These are phyloP conservation scores for Muraenolepis orangiensis DNA, from an alignment of 2,797 vertebrate species.

Conservation along the genomic window DNA sequence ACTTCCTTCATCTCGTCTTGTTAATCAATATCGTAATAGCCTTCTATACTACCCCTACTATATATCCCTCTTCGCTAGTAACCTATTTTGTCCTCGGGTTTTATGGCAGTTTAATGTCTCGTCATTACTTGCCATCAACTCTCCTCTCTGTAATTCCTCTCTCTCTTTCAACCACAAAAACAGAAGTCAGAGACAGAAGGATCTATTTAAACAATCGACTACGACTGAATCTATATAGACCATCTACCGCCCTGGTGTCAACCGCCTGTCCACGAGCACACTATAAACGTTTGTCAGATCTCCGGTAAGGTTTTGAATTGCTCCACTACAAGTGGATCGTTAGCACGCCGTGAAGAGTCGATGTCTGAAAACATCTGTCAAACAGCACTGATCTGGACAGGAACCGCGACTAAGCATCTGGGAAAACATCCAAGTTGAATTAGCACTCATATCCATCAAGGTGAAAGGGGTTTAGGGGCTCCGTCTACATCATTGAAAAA, in stretches of 20 bases:
- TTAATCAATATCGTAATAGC: neutral
- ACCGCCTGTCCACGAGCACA: neutral
- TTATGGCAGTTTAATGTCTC: neutral
- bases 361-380: constrained; percentile 20
- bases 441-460: neutral
- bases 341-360: neutral
- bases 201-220: neutral
- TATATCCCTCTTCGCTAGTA: neutral
- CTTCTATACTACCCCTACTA: neutral
- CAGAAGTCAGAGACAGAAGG: neutral
- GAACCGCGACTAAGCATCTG: neutral
- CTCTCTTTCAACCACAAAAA: neutral
- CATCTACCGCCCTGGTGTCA: neutral
- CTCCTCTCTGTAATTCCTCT: neutral
- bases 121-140: neutral
- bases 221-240: neutral
- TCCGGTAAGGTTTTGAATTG: neutral
- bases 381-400: neutral
- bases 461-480: neutral
- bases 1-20: neutral
- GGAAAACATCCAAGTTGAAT: neutral
- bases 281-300: neutral
- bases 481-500: neutral
- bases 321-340: neutral
- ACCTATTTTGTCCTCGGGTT: neutral